Base-by-base conservation (phyloP, 1,140 invertebrate genomes). In the Drosophila kepulauana region DNA sequence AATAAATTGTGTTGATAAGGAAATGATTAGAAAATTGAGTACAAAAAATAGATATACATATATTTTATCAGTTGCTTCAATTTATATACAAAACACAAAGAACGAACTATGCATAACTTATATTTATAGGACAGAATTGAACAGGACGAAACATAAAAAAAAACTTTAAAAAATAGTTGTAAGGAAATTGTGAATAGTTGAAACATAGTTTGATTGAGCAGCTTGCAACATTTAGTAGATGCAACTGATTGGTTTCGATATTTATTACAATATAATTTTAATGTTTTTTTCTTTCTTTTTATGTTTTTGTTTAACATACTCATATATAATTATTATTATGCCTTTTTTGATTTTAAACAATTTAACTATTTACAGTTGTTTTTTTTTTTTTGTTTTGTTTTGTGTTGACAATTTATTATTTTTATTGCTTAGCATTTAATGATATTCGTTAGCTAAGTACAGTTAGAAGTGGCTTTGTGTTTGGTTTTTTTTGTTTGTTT, bases 341-440 rank as follows among this genome's bases (percentile, higher is more conserved):
- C 1, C 15, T 52, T 43, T 16, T 57, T 54, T 20, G 58, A 28
- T 58, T 56, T 41, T 66, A 46, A 48, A 66, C 70, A 69, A 63
- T 70, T 79, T 75, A 45, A 58, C 66, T 75, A 72, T 79, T 5
- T 75, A 78, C 57, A 75, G 51, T 35, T 57, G 10, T 52, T 41
- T 51, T 5, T 52, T 41, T 51, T 5, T 11, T 35, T n/a, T 46
- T 13, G 30, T 30, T 57, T 45, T 66, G 11, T 30, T 8, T 57
- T 46, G 13, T 10, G n/a, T 58, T 59, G n/a, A n/a, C 5, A 10
- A 4, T 71, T 59, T 35, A 43, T 43, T 46, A 35, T 46, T 46
- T 57, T 16, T 54, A 45, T 74, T 78, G 80, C 84, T 84, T 88
- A 88, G 84, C 85, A 78, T 75, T 80, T 88, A 87, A 61, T 87